Evolutionary conservation across 1,140 invertebrate genomes (phyloP).

Genomic region (Brachionus sp.): DNA sequence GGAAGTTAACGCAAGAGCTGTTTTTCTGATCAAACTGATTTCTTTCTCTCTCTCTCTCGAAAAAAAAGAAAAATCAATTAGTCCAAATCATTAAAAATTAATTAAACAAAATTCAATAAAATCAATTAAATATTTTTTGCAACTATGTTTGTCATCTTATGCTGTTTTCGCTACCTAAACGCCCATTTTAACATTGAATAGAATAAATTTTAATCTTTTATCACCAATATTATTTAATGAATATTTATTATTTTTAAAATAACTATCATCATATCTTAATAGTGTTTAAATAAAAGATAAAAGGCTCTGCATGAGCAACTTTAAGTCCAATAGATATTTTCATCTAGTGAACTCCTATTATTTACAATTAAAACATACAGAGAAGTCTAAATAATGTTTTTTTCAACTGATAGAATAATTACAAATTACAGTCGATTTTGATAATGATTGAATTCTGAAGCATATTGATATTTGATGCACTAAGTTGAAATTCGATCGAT

Average conservation of each 20-base stretch:
- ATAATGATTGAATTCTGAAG: not conserved
- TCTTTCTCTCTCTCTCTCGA: not conserved
- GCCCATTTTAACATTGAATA: not conserved
- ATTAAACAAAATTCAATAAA: not conserved
- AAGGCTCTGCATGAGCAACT: no score
- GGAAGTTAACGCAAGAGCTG: not conserved
- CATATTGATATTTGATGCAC: not conserved
- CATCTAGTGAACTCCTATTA: not conserved
- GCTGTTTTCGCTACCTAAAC: not conserved
- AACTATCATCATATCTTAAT: no score
- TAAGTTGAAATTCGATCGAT: not conserved
- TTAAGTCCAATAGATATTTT: not conserved
- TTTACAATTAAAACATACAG: not conserved
- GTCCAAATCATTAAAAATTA: not conserved
- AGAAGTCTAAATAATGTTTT: not conserved
- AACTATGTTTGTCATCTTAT: not conserved
- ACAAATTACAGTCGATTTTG: not conserved
- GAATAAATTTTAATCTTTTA: not conserved
- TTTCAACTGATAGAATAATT: not conserved
- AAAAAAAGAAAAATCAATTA: conserved; percentile 3
- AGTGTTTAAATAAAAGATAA: no score
- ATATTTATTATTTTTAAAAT: not conserved
- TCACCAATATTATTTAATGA: not conserved
- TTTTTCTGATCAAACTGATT: not conserved
- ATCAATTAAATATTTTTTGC: not conserved